These are phyloP conservation scores for Auanema sp. DNA, from an alignment of 2,888 invertebrate species.

Conservation along the genomic window DNA sequence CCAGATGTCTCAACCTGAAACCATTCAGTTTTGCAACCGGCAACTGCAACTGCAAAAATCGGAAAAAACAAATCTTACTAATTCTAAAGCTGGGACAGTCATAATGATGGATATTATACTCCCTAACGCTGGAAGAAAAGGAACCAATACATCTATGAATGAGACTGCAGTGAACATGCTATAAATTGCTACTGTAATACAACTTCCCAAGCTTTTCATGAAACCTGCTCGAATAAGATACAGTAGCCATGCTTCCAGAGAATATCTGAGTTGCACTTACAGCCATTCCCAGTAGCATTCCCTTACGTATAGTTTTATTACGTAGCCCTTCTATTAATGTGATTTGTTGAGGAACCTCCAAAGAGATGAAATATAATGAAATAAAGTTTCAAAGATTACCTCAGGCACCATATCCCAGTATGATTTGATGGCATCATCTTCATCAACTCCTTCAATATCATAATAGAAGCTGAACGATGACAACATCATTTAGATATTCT, in stretches of 20 bases:
- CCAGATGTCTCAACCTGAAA: conserved; percentile 51
- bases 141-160: conserved; percentile 47
- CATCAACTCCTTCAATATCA: conserved; percentile 40
- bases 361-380: neutral
- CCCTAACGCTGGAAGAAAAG: conserved; percentile 54
- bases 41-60: too few species aligned
- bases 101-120: conserved; percentile 52
- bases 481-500: neutral
- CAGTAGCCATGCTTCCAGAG: conserved; percentile 56
- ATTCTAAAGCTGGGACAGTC: conserved; percentile 53
- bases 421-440: conserved; percentile 46
- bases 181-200: conserved; percentile 8
- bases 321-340: conserved; percentile 32
- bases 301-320: conserved; percentile 32
- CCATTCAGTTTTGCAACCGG: too few species aligned
- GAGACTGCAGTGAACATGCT: conserved; percentile 58
- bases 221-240: conserved; percentile 54
- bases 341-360: conserved; percentile 44
- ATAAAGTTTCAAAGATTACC: conserved; percentile 9
- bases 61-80: conserved; percentile 13
- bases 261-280: conserved; percentile 56
- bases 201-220: neutral
- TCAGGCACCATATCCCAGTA: conserved; percentile 53
- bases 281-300: conserved; percentile 51
- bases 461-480: conserved; percentile 49